Percentiles rank a stretch among this genome's conserved stretches.
phyloP scores from a whole-genome alignment of 1,140 invertebrate species.

The Drosophila oshimai region DNA sequence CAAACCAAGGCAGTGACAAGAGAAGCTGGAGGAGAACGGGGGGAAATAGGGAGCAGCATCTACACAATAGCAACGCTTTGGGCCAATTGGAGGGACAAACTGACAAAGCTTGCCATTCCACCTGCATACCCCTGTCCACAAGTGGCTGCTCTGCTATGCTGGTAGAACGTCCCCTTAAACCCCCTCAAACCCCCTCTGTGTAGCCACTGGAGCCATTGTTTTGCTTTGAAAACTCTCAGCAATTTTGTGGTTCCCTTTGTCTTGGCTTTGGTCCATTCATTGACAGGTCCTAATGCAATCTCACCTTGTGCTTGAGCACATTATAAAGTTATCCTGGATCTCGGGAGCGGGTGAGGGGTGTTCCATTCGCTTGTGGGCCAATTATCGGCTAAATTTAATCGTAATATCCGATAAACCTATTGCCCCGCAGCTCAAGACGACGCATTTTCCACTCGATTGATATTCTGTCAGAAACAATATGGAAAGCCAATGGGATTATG shows the following conservation, averaged over 20 bases:
- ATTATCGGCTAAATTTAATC: slow-evolving; percentile 45
- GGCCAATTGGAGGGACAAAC: slow-evolving; percentile 47
- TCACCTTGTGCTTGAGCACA: slow-evolving; percentile 45
- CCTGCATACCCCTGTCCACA: slow-evolving; percentile 23
- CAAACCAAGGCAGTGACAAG: neutral
- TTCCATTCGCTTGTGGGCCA: slow-evolving; percentile 18
- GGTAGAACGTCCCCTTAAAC: neutral
- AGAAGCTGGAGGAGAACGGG: neutral
- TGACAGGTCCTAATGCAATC: slow-evolving; percentile 51
- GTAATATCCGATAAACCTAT: slow-evolving; percentile 33
- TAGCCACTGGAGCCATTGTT: slow-evolving; percentile 25
- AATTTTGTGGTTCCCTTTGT: slow-evolving; percentile 45
- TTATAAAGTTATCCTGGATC: slow-evolving; percentile 48
- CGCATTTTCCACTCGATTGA: slow-evolving; percentile 45
- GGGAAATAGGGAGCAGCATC: neutral
- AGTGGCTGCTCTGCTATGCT: slow-evolving; percentile 32
- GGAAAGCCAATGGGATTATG: slow-evolving; percentile 25
- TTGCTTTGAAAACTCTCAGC: slow-evolving; percentile 44
- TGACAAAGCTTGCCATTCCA: slow-evolving; percentile 29
- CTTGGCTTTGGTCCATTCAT: slow-evolving; percentile 29
- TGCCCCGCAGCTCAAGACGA: slow-evolving; percentile 9
- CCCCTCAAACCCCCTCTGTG: neutral
- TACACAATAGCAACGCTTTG: slow-evolving; percentile 49
- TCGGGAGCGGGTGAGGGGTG: too few relatives aligned
- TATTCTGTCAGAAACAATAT: slow-evolving; percentile 39